A percentile compares a stretch with the other conserved stretches of the same genome.
phyloP scores from a whole-genome alignment of 2,113 vertebrate genomes.

The Chloropsis hardwickii region DNA sequence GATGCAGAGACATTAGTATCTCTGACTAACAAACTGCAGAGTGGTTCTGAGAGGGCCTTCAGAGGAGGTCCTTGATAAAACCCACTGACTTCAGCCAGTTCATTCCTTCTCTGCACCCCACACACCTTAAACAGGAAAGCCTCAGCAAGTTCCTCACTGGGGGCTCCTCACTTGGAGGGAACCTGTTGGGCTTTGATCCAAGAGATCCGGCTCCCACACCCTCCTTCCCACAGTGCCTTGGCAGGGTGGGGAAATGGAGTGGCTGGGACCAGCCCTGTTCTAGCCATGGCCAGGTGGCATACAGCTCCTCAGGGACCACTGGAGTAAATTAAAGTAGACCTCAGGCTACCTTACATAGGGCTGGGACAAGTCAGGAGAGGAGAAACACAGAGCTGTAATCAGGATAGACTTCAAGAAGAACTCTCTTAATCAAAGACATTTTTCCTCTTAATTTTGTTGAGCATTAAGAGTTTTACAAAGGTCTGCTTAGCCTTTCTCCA shows the following conservation, averaged over 20 bases:
- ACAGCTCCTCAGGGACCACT: background rate
- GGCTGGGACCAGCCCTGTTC: background rate
- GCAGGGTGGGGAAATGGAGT: background rate
- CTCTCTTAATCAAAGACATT: background rate
- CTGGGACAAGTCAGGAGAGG: background rate
- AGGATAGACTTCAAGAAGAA: background rate
- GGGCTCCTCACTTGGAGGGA: fast-evolving
- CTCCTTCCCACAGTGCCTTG: background rate
- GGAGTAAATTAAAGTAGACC: background rate
- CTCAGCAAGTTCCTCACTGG: fast-evolving
- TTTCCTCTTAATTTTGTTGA: background rate
- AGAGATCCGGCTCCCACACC: background rate
- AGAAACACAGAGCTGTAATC: background rate
- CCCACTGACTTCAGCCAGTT: background rate
- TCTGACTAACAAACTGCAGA: background rate
- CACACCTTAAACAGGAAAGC: background rate
- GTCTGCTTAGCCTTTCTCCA: background rate
- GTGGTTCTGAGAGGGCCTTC: background rate
- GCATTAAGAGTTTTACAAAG: background rate
- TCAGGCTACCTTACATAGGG: background rate
- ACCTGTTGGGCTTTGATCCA: background rate
- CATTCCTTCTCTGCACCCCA: background rate
- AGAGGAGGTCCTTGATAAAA: background rate
- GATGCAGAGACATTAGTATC: background rate
- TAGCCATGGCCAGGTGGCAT: background rate